Percentiles rank a stretch among this genome's conserved stretches.
Conservation (phyloP, 2,888 invertebrate species). For the Caenorhabditis afra region DNA sequence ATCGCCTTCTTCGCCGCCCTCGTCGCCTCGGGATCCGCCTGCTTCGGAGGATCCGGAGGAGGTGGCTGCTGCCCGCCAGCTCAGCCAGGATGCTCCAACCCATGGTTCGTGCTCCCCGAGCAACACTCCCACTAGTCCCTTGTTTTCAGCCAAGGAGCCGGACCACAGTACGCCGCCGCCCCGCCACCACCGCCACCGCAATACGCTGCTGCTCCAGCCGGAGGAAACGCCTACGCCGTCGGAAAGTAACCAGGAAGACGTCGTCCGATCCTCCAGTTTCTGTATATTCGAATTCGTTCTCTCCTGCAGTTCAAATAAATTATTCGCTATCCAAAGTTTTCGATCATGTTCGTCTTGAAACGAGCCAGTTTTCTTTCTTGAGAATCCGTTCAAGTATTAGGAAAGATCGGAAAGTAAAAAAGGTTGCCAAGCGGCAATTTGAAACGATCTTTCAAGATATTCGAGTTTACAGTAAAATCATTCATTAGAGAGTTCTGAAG, state of each 20-base stretch:
- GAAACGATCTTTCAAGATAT: too few relatives aligned
- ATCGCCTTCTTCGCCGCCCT: constrained; percentile 41
- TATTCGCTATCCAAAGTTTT: constrained; percentile 27
- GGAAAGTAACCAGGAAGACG: constrained; percentile 44
- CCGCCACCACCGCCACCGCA: neutral
- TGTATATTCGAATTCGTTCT: constrained; percentile 31
- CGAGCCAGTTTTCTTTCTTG: neutral
- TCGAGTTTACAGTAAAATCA: too few relatives aligned
- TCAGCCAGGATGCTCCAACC: constrained; percentile 56
- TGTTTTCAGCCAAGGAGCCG: constrained; percentile 47
- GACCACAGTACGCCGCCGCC: constrained; percentile 25
- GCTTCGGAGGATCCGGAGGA: constrained; percentile 53
- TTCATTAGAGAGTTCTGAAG: too few relatives aligned
- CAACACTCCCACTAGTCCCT: constrained; percentile 2
- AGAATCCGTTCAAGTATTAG: too few relatives aligned
- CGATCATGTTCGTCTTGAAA: too few relatives aligned
- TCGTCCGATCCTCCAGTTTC: constrained; percentile 21
- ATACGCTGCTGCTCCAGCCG: constrained; percentile 33
- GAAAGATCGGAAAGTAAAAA: too few relatives aligned
- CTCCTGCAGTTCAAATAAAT: constrained; percentile 28
- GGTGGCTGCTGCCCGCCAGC: constrained; percentile 62
- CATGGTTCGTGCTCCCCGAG: constrained; percentile 33
- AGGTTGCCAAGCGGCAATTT: too few relatives aligned
- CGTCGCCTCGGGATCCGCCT: constrained; percentile 50
- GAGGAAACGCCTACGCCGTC: constrained; percentile 35